Base-by-base conservation (phyloP, 1,140 invertebrate genomes). In the Drosophila repleta region DNA sequence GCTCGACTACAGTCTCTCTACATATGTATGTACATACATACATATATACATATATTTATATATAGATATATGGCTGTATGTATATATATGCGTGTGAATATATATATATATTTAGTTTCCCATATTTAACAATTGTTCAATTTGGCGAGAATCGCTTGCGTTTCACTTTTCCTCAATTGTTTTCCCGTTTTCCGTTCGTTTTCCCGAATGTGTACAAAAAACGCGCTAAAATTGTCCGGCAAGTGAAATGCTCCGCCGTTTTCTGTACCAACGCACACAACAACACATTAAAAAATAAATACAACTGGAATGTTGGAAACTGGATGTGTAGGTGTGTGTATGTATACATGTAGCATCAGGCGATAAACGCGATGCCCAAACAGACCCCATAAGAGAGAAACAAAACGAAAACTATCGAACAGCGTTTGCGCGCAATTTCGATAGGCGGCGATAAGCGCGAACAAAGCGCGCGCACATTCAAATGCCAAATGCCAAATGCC, bases 261-360 rank as follows among this genome's bases (percentile, higher is more conserved):
- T 74, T 69, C 66, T 57, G 57, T 69, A 72, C 63, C 63, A 72
- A 74, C 71, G 66, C 71, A 68, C 71, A 74, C 66, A 74, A 74
- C 71, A 74, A 74, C 58, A 69, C 66, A 39, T 74, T 58, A 74
- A 74, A 74, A 74, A 74, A 74, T 74, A 74, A 74, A 74, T 74
- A 74, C 66, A 74, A 69, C 65, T 74, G 71, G 69, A 72, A 67
- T 18, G 15, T 57, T 56, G 68, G 69, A 67, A 72, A 60, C 55
- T 67, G 63, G 58, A 58, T 63, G 61, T 52, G 18, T 46, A 20
- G 17, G 58, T 55, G 66, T 53, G 71, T 74, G 66, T 64, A 32
- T 69, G 65, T 73, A 57, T 70, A 49, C 46, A 71, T 56, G 55
- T 35, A 48, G 66, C 55, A 62, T 26, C 35, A 37, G 57, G 58